Evolutionary conservation across 2,113 vertebrate genomes (phyloP).

Genomic region (Canis aureus): DNA sequence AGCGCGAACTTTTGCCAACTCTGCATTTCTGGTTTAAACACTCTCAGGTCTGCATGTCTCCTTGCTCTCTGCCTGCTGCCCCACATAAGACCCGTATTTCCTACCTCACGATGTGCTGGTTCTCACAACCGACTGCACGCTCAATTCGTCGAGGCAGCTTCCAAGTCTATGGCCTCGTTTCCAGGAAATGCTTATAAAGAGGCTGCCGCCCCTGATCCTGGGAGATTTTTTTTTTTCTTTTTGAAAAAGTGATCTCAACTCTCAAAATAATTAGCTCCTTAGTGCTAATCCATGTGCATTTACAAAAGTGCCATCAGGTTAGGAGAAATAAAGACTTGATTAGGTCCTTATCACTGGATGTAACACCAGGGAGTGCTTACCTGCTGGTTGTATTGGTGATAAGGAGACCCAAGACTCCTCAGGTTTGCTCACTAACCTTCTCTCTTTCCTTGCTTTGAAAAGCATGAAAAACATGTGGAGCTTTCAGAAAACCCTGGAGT

Average conservation of each 20-base stretch:
- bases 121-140: background rate
- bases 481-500: background rate
- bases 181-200: background rate
- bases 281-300: constrained; percentile 48
- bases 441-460: background rate
- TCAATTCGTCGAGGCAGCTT: background rate
- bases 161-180: background rate
- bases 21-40: background rate
- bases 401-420: constrained; percentile 32
- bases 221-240: background rate
- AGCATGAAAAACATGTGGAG: background rate
- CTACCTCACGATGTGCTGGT: background rate
- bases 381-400: background rate
- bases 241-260: constrained; percentile 57
- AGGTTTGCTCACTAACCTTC: background rate
- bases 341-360: constrained; percentile 6
- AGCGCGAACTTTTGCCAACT: too few relatives aligned
- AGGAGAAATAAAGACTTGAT: constrained; percentile 50
- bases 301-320: constrained; percentile 53
- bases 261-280: constrained; percentile 62
- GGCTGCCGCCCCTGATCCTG: background rate
- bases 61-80: background rate
- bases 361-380: constrained; percentile 41
- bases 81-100: background rate
- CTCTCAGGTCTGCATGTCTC: rapidly evolving